Conservation (phyloP, 2,797 vertebrate genomes). For the Menidia menidia region DNA sequence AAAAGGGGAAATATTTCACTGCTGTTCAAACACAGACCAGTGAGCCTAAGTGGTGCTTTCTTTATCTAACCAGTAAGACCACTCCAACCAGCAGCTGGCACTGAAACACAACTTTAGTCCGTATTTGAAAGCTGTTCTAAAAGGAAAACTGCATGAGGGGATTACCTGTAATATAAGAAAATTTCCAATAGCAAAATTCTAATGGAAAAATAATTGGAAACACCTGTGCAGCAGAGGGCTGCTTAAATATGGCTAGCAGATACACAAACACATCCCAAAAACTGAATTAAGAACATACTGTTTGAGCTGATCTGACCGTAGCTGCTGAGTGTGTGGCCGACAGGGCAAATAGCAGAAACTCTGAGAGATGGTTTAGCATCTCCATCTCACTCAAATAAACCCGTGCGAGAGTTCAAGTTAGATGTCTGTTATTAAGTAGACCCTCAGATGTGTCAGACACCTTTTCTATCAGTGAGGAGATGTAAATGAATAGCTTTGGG, state of each 20-base stretch:
- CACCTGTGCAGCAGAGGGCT: background rate
- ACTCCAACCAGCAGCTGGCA: too few relatives aligned
- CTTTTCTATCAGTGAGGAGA: background rate
- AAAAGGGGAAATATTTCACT: too few relatives aligned
- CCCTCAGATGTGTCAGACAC: background rate
- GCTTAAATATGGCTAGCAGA: background rate
- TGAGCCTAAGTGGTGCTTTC: too few relatives aligned
- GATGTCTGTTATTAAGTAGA: background rate
- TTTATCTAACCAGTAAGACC: background rate
- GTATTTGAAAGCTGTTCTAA: too few relatives aligned
- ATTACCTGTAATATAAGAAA: too few relatives aligned
- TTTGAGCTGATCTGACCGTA: background rate
- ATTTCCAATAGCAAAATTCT: background rate
- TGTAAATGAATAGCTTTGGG: slow-evolving; percentile 8
- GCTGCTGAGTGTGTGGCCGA: background rate
- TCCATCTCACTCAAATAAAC: too few relatives aligned
- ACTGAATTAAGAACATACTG: too few relatives aligned
- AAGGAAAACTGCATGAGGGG: too few relatives aligned
- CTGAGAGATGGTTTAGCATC: background rate
- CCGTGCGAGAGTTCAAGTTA: background rate
- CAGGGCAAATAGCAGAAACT: background rate
- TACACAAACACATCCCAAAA: background rate
- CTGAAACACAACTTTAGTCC: too few relatives aligned
- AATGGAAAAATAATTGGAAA: background rate
- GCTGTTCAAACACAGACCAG: too few relatives aligned